Conservation (phyloP, 2,113 vertebrate genomes). For the Nothocercus nigrocapillus region DNA sequence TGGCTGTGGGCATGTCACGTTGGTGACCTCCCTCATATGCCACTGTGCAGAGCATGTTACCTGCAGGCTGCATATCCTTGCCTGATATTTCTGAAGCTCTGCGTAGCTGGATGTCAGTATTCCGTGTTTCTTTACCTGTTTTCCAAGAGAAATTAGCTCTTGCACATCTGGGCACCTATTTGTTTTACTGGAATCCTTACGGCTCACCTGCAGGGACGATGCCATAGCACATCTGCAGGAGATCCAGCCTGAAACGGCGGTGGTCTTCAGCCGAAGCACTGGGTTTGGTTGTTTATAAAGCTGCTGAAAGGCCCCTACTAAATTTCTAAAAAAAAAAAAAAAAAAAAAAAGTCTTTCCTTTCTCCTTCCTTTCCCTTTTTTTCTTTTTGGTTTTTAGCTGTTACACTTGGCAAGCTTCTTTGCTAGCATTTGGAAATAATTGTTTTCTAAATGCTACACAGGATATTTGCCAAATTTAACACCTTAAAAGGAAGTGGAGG, state of each 20-base stretch:
- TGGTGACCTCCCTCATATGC: rapidly evolving
- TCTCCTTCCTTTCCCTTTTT: not conserved
- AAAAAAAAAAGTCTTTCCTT: too few species aligned
- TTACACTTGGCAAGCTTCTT: constrained; percentile 51
- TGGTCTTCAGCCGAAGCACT: not conserved
- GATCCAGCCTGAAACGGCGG: not conserved
- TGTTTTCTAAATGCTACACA: constrained; percentile 54
- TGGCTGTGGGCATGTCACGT: not conserved
- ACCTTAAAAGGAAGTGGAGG: not conserved
- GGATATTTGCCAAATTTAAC: constrained; percentile 62
- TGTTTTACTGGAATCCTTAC: not conserved
- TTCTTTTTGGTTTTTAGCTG: not conserved
- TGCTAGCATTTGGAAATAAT: constrained; percentile 65
- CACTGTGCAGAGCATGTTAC: not conserved
- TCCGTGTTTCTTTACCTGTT: not conserved
- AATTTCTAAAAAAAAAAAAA: not conserved
- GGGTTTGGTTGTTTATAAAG: constrained; percentile 54
- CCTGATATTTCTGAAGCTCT: not conserved
- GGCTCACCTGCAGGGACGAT: not conserved
- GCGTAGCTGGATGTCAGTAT: not conserved
- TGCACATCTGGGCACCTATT: not conserved
- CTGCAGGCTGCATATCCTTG: not conserved
- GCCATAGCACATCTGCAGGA: not conserved
- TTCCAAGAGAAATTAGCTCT: not conserved
- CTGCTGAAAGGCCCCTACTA: constrained; percentile 23